Conservation (phyloP, 2,888 invertebrate species). For the Phasia obesa region DNA sequence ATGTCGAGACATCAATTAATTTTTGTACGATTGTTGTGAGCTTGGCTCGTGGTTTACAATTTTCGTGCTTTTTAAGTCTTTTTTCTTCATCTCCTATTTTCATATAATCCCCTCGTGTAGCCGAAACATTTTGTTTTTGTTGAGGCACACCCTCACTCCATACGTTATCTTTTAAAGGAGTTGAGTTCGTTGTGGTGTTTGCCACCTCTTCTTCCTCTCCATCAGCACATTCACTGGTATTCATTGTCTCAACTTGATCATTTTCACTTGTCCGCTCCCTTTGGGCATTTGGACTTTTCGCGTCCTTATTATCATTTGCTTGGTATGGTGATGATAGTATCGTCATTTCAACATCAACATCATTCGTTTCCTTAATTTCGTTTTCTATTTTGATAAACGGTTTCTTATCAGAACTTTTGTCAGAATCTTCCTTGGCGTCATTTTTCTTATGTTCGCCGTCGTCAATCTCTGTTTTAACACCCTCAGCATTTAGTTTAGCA, state of each 20-base stretch:
- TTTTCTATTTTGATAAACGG: constrained; percentile 39
- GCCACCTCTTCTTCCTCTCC: constrained; percentile 71
- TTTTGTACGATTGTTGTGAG: constrained; percentile 81
- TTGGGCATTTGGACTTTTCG: background rate
- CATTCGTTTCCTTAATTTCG: constrained; percentile 26
- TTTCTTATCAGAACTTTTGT: constrained; percentile 33
- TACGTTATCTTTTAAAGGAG: constrained; percentile 58
- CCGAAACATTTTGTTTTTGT: constrained; percentile 49
- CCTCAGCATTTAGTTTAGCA: constrained; percentile 27
- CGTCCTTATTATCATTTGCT: background rate
- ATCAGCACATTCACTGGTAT: constrained; percentile 77
- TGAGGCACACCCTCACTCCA: constrained; percentile 29
- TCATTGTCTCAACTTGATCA: constrained; percentile 76
- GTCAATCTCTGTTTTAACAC: constrained; percentile 19
- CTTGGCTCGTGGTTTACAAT: constrained; percentile 78
- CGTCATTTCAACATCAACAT: constrained; percentile 59
- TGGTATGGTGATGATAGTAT: constrained; percentile 43
- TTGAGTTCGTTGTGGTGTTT: constrained; percentile 60
- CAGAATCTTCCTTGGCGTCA: constrained; percentile 43
- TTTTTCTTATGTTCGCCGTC: constrained; percentile 12
- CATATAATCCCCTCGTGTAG: constrained; percentile 46
- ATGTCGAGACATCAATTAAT: constrained; percentile 80
- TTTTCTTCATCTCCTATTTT: constrained; percentile 74
- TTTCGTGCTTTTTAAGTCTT: constrained; percentile 78
- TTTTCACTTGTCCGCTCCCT: constrained; percentile 6